These are phyloP conservation scores for Aeoliscus strigatus DNA, from an alignment of 2,797 vertebrate genomes.

Conservation along the genomic window DNA sequence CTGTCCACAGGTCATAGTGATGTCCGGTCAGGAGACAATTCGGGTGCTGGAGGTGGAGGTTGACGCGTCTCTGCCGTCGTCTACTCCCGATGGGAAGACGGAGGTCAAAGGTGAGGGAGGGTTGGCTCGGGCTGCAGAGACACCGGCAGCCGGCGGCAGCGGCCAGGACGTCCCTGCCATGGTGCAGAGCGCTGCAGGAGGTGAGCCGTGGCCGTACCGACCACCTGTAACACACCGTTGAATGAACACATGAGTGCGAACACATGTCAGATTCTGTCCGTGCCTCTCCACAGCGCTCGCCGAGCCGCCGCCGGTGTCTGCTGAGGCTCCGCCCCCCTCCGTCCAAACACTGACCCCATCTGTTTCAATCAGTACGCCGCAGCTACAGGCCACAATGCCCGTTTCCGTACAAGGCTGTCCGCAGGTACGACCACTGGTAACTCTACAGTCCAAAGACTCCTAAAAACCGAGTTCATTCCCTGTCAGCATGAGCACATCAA, in stretches of 20 bases:
- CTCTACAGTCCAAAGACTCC: no score
- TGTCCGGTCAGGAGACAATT: conserved; percentile 95
- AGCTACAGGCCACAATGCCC: conserved; percentile 75
- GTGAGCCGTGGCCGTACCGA: conserved; percentile 50
- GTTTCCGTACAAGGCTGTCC: conserved; percentile 84
- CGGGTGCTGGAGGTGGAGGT: conserved; percentile 91
- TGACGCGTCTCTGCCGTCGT: conserved; percentile 71
- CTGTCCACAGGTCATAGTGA: conserved; percentile 87
- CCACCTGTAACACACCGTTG: conserved; percentile 10
- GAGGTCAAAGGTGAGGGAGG: conserved; percentile 55
- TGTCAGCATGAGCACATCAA: no score
- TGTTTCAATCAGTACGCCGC: conserved; percentile 69
- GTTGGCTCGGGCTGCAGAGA: conserved; percentile 38
- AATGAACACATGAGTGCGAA: no score
- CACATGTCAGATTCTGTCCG: conserved; percentile 21
- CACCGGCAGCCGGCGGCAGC: conserved; percentile 30
- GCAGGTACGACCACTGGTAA: no score
- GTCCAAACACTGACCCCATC: conserved; percentile 62
- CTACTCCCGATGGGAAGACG: conserved; percentile 48
- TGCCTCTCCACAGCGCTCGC: conserved; percentile 50
- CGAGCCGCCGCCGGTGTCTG: conserved; percentile 72
- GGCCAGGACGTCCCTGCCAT: conserved; percentile 35
- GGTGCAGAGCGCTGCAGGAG: conserved; percentile 45
- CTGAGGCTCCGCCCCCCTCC: conserved; percentile 54
- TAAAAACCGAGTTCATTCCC: no score